phyloP scores from a whole-genome alignment of 2,888 invertebrate genomes.

The Caenorhabditis sinica region DNA sequence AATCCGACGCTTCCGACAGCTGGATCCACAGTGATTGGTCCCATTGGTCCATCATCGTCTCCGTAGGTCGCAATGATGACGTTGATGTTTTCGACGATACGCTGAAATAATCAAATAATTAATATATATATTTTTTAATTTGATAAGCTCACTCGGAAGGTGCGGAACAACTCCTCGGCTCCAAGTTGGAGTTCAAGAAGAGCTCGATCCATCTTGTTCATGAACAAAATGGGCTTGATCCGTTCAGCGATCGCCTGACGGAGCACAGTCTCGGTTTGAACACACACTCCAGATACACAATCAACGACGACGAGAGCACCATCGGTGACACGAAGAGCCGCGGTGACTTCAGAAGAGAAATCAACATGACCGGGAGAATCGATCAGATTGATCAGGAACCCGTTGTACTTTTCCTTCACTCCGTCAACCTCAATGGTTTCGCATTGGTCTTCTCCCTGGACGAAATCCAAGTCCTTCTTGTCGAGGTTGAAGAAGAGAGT shows the following conservation, averaged over 20 bases:
- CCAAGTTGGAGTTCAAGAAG: conserved; percentile 96
- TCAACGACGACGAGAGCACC: conserved; percentile 99
- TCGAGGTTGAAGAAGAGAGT: conserved; percentile 99
- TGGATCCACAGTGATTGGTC: conserved; percentile 97
- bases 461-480: conserved; percentile 96
- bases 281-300: conserved; percentile 99
- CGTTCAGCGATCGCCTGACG: conserved; percentile 99
- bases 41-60: conserved; percentile 98
- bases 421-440: conserved; percentile 74
- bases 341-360: conserved; percentile 96
- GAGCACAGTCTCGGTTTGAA: conserved; percentile 99
- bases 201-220: conserved; percentile 99
- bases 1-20: conserved; percentile 99
- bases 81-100: conserved; percentile 99
- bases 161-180: conserved; percentile 96
- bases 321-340: conserved; percentile 99
- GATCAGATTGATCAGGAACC: conserved; percentile 99
- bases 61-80: conserved; percentile 99
- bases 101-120: conserved; percentile 86
- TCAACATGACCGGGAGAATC: conserved; percentile 99
- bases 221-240: conserved; percentile 99
- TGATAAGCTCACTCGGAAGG: conserved; percentile 87
- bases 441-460: conserved; percentile 86
- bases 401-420: conserved; percentile 90
- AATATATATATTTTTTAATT: neutral